Conservation (phyloP, 2,797 vertebrate genomes). For the Anableps anableps region DNA sequence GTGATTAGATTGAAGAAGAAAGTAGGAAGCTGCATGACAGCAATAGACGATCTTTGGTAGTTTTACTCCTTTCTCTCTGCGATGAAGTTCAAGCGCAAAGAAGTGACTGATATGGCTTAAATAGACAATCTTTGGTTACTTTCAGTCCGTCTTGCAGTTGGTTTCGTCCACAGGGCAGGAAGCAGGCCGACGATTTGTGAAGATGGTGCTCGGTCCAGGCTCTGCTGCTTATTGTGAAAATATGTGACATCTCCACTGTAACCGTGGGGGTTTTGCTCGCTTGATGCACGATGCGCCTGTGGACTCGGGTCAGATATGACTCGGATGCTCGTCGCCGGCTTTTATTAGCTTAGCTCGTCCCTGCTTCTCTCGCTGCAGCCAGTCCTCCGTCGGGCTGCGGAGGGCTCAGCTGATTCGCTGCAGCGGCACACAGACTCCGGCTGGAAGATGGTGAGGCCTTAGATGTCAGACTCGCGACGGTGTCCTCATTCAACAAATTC, state of each 20-base stretch:
- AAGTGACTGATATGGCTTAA: fast-evolving
- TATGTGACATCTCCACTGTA: constrained; percentile 13
- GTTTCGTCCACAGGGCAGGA: constrained; percentile 29
- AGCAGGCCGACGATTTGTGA: constrained; percentile 21
- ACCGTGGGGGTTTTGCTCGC: neutral
- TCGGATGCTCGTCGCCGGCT: constrained; percentile 24
- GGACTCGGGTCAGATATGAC: constrained; percentile 36
- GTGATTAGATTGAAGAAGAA: neutral
- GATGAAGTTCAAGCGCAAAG: neutral
- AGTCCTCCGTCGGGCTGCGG: constrained; percentile 16
- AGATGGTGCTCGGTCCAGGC: constrained; percentile 44
- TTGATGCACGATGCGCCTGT: constrained; percentile 38
- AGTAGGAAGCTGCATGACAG: neutral
- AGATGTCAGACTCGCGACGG: constrained; percentile 36
- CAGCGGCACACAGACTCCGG: constrained; percentile 42
- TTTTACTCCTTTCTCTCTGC: neutral
- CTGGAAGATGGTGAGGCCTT: constrained; percentile 67
- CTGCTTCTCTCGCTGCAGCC: constrained; percentile 6
- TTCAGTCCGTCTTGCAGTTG: neutral
- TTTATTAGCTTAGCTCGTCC: constrained; percentile 35
- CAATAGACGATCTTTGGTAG: constrained; percentile 2
- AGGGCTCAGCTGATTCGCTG: constrained; percentile 57
- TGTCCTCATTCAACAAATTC: constrained; percentile 43
- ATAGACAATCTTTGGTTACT: constrained; percentile 24
- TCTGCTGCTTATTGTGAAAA: neutral